Percentiles rank a stretch among this genome's conserved stretches.
Evolutionary conservation across 2,113 vertebrate genomes (phyloP).

Genomic region (Python bivittatus): DNA sequence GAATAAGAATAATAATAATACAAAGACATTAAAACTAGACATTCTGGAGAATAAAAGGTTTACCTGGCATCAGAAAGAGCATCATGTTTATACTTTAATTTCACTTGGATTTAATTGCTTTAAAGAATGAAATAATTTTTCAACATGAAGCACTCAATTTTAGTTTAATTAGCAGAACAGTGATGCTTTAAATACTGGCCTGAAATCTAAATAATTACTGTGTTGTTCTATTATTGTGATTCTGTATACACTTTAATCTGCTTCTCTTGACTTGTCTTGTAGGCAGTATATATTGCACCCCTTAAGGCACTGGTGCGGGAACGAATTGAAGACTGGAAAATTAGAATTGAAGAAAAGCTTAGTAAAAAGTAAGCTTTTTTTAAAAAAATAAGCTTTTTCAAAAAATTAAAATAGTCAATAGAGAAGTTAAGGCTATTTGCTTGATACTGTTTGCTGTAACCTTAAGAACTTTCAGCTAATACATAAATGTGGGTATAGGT

Average conservation of each 20-base stretch:
- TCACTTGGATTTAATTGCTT: slow-evolving; percentile 9
- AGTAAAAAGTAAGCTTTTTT: slow-evolving; percentile 86
- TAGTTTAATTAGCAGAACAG: neutral
- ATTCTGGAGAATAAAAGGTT: neutral
- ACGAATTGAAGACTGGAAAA: slow-evolving; percentile 97
- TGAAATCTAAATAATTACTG: slow-evolving; percentile 4
- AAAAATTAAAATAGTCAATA: neutral
- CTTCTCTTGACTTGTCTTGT: slow-evolving; percentile 36
- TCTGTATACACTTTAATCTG: slow-evolving; percentile 38
- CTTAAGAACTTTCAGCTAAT: neutral
- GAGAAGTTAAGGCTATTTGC: neutral
- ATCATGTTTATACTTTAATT: slow-evolving; percentile 1
- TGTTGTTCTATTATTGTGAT: neutral
- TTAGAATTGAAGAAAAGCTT: slow-evolving; percentile 94
- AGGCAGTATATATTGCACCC: slow-evolving; percentile 98
- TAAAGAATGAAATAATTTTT: slow-evolving; percentile 6
- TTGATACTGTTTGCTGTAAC: neutral
- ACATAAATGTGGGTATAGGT: neutral
- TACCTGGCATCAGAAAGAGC: neutral
- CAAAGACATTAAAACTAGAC: neutral
- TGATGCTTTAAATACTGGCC: neutral
- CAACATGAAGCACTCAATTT: neutral
- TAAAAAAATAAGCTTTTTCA: slow-evolving; percentile 82
- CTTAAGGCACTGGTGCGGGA: slow-evolving; percentile 96
- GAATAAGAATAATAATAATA: neutral